Conservation (phyloP, 2,113 vertebrate species). For the Grantiella picta region DNA sequence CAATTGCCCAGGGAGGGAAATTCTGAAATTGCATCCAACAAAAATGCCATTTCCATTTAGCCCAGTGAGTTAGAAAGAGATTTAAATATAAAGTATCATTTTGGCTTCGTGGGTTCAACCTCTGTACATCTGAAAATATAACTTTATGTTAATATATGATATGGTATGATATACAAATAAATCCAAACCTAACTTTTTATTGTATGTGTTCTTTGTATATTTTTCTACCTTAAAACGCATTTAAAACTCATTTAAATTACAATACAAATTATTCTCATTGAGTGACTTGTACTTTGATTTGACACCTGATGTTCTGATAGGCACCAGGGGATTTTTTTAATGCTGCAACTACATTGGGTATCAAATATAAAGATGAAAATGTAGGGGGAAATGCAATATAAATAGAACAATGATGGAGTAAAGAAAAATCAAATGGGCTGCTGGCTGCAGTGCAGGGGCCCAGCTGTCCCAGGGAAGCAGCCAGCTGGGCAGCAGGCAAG, state of each 20-base stretch:
- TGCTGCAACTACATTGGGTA: not conserved
- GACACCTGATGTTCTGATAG: not conserved
- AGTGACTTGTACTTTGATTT: not conserved
- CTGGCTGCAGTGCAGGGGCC: not conserved
- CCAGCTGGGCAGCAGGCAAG: slow-evolving; percentile 37
- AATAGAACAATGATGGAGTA: not conserved
- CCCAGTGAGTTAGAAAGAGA: not conserved
- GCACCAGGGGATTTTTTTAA: not conserved
- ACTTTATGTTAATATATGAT: not conserved
- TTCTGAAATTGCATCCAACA: not conserved
- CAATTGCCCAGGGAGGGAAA: slow-evolving; percentile 1
- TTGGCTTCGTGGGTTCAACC: not conserved
- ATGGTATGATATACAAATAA: not conserved
- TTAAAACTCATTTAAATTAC: not conserved
- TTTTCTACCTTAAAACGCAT: not conserved
- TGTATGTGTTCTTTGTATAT: not conserved
- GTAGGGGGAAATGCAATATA: not conserved
- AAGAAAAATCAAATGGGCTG: not conserved
- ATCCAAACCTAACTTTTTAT: not conserved
- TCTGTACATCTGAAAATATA: not conserved
- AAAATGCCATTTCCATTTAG: not conserved
- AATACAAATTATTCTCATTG: not conserved
- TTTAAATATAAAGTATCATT: not conserved
- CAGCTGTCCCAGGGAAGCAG: slow-evolving; percentile 32
- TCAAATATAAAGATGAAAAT: not conserved